Percentiles rank a stretch among this genome's conserved stretches.
phyloP scores from a whole-genome alignment of 2,888 invertebrate genomes.

The Lathronympha strigana region DNA sequence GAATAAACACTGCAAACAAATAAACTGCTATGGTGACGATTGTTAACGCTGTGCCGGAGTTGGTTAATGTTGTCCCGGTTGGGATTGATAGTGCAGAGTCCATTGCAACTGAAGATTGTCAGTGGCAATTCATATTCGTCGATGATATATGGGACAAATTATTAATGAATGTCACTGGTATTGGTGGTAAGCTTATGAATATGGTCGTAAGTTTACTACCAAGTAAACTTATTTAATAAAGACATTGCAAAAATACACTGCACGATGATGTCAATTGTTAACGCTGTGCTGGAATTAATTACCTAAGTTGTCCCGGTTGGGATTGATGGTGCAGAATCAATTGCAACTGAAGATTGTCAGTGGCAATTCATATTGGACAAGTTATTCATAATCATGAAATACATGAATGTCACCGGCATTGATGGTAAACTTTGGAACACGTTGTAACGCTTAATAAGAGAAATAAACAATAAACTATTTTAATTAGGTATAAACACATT shows the following conservation, averaged over 20 bases:
- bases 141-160: constrained; percentile 5
- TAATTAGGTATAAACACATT: too few relatives aligned
- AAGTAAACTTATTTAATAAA: too few relatives aligned
- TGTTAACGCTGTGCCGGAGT: constrained; percentile 31
- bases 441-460: too few relatives aligned
- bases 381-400: background rate
- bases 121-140: constrained; percentile 16
- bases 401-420: too few relatives aligned
- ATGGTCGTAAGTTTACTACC: too few relatives aligned
- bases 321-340: constrained; percentile 22
- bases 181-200: too few relatives aligned
- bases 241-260: constrained; percentile 28
- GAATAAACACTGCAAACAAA: constrained; percentile 30
- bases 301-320: constrained; percentile 26
- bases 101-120: constrained; percentile 28
- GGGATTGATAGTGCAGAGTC: constrained; percentile 24
- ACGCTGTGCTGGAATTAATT: constrained; percentile 29
- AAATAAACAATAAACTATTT: too few relatives aligned
- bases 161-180: background rate
- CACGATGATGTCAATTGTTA: constrained; percentile 33
- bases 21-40: constrained; percentile 32
- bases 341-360: constrained; percentile 29
- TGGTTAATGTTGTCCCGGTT: constrained; percentile 34
- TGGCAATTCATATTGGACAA: constrained; percentile 2
- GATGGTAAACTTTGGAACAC: too few relatives aligned